phyloP scores from a whole-genome alignment of 1,140 invertebrate genomes.

The Teleopsis dalmanni region DNA sequence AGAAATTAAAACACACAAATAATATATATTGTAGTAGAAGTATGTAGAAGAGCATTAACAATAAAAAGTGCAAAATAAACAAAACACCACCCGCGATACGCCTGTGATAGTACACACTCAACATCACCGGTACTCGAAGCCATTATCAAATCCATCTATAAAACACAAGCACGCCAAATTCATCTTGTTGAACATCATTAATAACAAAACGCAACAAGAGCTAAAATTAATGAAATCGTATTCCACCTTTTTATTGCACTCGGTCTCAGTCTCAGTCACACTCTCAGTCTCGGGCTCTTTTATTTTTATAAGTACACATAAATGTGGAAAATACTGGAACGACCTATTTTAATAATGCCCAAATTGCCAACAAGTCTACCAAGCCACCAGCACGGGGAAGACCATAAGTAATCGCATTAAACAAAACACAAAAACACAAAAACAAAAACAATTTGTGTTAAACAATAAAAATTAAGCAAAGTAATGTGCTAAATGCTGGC shows the following conservation, averaged over 20 bases:
- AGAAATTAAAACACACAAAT: background rate
- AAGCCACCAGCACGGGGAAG: too few relatives aligned
- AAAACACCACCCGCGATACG: constrained; percentile 8
- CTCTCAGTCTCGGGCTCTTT: too few relatives aligned
- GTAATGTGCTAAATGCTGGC: constrained; percentile 10
- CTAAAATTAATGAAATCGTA: constrained; percentile 33
- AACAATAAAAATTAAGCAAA: background rate
- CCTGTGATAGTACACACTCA: background rate
- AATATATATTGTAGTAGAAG: background rate
- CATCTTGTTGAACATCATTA: constrained; percentile 44
- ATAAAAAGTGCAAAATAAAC: constrained; percentile 4
- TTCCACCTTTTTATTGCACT: constrained; percentile 1
- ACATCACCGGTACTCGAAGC: background rate
- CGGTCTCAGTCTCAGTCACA: too few relatives aligned
- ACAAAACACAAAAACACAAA: background rate
- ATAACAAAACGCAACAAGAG: constrained; percentile 39
- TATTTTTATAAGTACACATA: too few relatives aligned
- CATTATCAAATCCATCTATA: background rate
- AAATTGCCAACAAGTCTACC: constrained; percentile 2
- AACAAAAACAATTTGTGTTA: too few relatives aligned
- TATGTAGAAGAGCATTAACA: background rate
- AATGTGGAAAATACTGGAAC: too few relatives aligned
- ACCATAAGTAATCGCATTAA: too few relatives aligned
- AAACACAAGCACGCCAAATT: constrained; percentile 13
- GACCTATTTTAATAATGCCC: too few relatives aligned